A percentile compares a stretch with the other conserved stretches of the same genome.
Evolutionary conservation across 2,888 invertebrate species (phyloP).

Genomic region (Icerya purchasi): DNA sequence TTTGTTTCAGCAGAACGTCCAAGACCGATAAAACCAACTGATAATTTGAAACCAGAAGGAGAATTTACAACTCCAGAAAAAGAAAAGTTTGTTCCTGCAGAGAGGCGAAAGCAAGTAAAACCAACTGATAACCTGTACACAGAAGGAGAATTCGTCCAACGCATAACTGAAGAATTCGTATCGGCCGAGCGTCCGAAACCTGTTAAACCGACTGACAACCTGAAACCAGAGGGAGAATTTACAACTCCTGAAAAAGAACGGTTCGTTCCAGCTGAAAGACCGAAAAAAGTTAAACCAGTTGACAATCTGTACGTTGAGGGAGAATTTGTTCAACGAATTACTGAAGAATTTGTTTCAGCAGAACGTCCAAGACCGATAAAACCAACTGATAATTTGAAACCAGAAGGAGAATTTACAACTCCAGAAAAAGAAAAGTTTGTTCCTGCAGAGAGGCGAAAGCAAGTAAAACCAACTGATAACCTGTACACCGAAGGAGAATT

Average conservation of each 20-base stretch:
- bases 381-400: conserved; percentile 31
- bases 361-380: conserved; percentile 23
- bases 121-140: conserved; percentile 29
- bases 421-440: conserved; percentile 17
- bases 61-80: conserved; percentile 28
- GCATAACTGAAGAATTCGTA: conserved; percentile 23
- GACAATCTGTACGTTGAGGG: conserved; percentile 45
- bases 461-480: conserved; percentile 22
- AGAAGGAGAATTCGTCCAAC: conserved; percentile 26
- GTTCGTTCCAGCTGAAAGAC: conserved; percentile 23
- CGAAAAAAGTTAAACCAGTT: conserved; percentile 25
- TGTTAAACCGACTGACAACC: conserved; percentile 37
- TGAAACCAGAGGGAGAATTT: conserved; percentile 28
- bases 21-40: conserved; percentile 23
- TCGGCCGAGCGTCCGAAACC: conserved; percentile 29
- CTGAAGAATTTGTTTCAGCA: conserved; percentile 31
- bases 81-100: conserved; percentile 22
- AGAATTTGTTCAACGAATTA: conserved; percentile 31
- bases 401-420: conserved; percentile 34
- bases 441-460: conserved; percentile 20
- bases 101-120: conserved; percentile 27
- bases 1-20: conserved; percentile 27
- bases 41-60: conserved; percentile 28
- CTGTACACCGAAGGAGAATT: conserved; percentile 33
- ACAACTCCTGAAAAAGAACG: conserved; percentile 24